Conservation (phyloP, 2,888 invertebrate genomes). For the Protonemura montana region DNA sequence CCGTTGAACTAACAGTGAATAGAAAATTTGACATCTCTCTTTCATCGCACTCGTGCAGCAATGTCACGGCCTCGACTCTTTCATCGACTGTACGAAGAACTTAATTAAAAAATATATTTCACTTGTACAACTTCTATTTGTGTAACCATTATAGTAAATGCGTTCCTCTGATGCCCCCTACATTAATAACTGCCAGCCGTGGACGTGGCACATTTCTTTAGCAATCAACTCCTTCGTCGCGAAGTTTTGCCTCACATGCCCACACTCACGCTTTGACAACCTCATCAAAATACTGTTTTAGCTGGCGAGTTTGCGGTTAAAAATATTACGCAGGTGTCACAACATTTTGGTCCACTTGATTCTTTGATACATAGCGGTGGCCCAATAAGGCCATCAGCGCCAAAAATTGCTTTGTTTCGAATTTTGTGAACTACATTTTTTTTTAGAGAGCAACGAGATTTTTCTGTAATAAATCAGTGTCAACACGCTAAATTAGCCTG, state of each 20-base stretch:
- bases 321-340: slow-evolving; percentile 2
- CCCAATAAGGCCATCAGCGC: not conserved
- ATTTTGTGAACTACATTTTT: too few relatives aligned
- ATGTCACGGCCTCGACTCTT: not conserved
- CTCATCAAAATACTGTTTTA: not conserved
- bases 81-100: not conserved
- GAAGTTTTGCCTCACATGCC: not conserved
- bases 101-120: not conserved
- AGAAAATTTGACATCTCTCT: not conserved
- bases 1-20: not conserved
- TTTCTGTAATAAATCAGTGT: too few relatives aligned
- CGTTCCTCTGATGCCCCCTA: not conserved
- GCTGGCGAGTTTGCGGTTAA: not conserved
- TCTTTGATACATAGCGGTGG: not conserved
- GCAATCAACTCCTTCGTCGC: not conserved
- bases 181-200: not conserved
- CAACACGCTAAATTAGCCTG: too few relatives aligned
- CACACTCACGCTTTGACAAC: not conserved
- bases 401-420: too few relatives aligned
- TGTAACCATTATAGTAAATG: not conserved
- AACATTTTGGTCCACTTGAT: not conserved
- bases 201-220: not conserved
- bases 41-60: not conserved
- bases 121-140: not conserved
- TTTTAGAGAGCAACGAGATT: too few relatives aligned